Evolutionary conservation across 2,113 vertebrate species (phyloP).

Genomic region (Balaeniceps rex): DNA sequence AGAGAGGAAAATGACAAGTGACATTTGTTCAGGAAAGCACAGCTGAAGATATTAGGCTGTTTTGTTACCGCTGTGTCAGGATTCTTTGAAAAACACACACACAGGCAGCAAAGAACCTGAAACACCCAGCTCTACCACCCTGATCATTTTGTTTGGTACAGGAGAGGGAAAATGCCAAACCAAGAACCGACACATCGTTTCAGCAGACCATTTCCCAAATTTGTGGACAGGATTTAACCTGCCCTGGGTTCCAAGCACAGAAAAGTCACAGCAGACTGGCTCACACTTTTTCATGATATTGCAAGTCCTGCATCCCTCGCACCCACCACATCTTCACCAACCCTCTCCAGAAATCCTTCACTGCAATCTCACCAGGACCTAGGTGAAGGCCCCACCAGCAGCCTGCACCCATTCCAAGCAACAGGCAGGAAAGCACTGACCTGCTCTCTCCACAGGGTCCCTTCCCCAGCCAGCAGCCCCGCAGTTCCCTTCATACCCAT

Average conservation of each 20-base stretch:
- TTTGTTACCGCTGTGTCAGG: neutral
- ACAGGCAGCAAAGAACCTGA: neutral
- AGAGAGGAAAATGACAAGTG: neutral
- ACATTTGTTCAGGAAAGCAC: neutral
- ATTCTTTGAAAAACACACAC: neutral
- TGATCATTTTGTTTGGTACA: neutral
- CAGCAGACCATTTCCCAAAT: neutral
- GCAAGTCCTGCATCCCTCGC: neutral
- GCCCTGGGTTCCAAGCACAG: neutral
- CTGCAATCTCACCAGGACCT: fast-evolving
- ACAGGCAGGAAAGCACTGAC: neutral
- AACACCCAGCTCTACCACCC: neutral
- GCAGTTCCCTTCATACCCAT: neutral
- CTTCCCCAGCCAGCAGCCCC: neutral
- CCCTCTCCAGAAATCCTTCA: neutral
- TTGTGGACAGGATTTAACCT: neutral
- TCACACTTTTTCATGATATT: neutral
- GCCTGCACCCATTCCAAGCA: neutral
- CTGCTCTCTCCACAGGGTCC: neutral
- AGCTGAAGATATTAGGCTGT: neutral
- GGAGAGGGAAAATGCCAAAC: neutral
- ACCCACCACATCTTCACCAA: neutral
- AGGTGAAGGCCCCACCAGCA: fast-evolving
- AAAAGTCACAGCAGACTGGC: neutral
- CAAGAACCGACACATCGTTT: neutral